These are phyloP conservation scores for Phytoseiulus persimilis DNA, from an alignment of 2,888 invertebrate species.

Conservation along the genomic window DNA sequence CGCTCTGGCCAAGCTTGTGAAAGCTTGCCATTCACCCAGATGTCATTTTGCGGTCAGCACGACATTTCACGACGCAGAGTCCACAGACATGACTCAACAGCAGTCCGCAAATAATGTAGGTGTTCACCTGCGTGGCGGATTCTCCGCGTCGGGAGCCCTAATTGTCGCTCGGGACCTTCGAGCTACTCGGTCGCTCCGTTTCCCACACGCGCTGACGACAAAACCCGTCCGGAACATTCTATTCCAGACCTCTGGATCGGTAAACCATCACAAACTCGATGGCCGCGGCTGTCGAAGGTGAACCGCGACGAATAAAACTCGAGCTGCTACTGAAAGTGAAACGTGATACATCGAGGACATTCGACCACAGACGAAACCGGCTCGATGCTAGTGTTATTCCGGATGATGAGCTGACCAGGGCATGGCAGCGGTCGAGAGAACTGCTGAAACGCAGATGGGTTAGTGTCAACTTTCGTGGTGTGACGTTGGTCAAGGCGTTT, in stretches of 20 bases:
- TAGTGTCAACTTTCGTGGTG: background rate
- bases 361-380: background rate
- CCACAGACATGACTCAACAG: background rate
- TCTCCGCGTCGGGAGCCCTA: no score
- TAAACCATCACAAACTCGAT: background rate
- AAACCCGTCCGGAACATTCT: no score
- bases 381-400: background rate
- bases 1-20: background rate
- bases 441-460: background rate
- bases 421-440: background rate
- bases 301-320: background rate
- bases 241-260: background rate
- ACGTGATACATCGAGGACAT: background rate
- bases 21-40: background rate
- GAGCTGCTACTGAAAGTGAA: background rate
- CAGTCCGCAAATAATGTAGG: background rate
- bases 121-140: background rate
- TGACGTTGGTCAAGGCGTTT: background rate
- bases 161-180: no score
- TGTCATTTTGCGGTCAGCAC: background rate
- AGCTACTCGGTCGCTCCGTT: no score
- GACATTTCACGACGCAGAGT: background rate
- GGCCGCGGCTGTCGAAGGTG: background rate
- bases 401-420: background rate
- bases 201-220: no score